Evolutionary conservation across 2,888 invertebrate genomes (phyloP), one percentile per base, ranked within the genome.

Genomic region (Cephus sareptanus): DNA sequence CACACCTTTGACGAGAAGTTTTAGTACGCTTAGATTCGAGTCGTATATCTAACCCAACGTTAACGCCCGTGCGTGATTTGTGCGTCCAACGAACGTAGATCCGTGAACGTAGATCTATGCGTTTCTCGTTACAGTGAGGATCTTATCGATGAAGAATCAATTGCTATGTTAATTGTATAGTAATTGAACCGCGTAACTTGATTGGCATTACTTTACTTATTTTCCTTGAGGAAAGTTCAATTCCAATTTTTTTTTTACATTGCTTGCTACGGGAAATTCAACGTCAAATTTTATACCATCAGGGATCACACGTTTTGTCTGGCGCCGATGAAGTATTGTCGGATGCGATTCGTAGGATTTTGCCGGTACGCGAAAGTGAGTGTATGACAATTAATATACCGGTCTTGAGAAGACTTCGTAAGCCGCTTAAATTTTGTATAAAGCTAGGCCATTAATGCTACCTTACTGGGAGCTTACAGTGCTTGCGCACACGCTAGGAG

Each of bases 371-470:
- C 9, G 23, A 56, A 56, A 23, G 23, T 56, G 75, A n/a, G 35
- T 68, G 69, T 15, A 73, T 71, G 82, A 77, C 83, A 84, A 83
- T 85, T 83, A 82, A 84, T 82, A 40, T 69, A 70, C 80, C 30
- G 81, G 68, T 74, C 78, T 77, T 76, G 76, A 76, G 75, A 80
- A 81, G 79, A 83, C 82, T 83, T 81, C 80, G 80, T 83, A 84
- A 85, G 85, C 85, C 81, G 84, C 85, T 85, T 85, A 85, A 82
- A 85, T 85, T 85, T 84, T 83, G 83, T 84, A 85, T 85, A 85
- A 84, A 84, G 84, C 84, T 82, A 77, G 80, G 79, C 82, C 81
- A 83, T 84, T 83, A 84, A 85, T 83, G 83, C 83, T 82, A 81
- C 84, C 82, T 84, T 84, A 80, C 83, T 79, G 76, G 75, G 79